Evolutionary conservation across 1,140 invertebrate species (phyloP), one percentile per base, ranked within the genome.

Genomic region (Drosophila ambigua): DNA sequence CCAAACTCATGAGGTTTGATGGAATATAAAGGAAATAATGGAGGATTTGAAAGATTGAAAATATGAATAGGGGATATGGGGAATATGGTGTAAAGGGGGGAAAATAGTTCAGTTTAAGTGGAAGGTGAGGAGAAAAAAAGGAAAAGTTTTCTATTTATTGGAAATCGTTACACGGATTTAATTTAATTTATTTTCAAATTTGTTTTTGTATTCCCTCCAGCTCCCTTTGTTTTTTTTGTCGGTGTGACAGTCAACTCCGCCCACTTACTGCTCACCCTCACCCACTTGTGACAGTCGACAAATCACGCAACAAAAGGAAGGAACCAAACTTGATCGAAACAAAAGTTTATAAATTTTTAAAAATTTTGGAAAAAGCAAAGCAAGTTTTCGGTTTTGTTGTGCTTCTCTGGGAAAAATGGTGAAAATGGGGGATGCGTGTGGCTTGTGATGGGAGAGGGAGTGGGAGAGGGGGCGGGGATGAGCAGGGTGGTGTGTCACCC

Each of bases 321-420:
- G 28, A 50, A 72, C 35, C 71, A 62, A 53, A 62, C 16, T 55
- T 50, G 41, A 85, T 80, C 73, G 68, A 85, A 85, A 85, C 77
- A 84, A 85, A 85, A 85, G 76, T 84, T 79, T 54, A 69, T 61
- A 75, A 73, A 73, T 73, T 74, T 73, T 50, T 49, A 54, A 74
- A 80, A 85, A 64, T 59, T 54, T 43, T 48, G 13, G 61, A 51
- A 59, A 64, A 69, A 43, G 54, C 61, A 45, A 39, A 24, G 46
- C n/a, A 57, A 43, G 31, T 39, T 53, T 53, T 53, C 23, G 5
- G 11, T 23, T 2, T 7, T 5, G 9, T 4, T 50, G 15, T 65
- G 5, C 41, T 15, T n/a, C 20, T 26, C 5, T 26, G 3, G 31
- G 31, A 35, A n/a, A 28, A 59, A 5, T 23, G 53, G 23, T 43